Evolutionary conservation across 1,140 invertebrate species (phyloP), one percentile per base, ranked within the genome.

Genomic region (Lysiphlebus fabarum): DNA sequence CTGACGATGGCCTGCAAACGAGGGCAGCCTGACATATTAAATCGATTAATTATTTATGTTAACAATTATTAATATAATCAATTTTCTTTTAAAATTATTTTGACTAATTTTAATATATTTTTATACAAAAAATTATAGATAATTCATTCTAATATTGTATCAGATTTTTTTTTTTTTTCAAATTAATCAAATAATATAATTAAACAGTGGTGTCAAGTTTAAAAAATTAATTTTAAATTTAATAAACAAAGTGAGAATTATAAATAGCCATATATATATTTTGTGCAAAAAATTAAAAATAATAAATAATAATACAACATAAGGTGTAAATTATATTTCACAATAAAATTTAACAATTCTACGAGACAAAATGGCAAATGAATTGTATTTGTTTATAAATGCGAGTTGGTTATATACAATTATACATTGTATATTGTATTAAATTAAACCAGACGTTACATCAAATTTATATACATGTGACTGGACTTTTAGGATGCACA

Each of bases 1-100:
- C 66, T 64, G 65, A 70, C 70, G 75, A 76, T 78, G 74, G 77
- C 72, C 73, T 73, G 77, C 76, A 76, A 70, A 76, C 77, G 76
- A 74, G 71, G 73, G 76, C 75, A 69, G 76, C 77, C 76, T 77
- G 76, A 77, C 74, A 48, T 63, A 72, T 67, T 62, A 64, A 71
- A 65, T 71, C 66, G 70, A 67, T 71, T 77, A 71, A 70, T 78
- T 75, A 75, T 69, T 72, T 62, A 60, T 60, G 40, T 60, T 1
- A 60, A 60, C 36, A 60, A 59, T 14, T 56, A 57, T 53, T 57
- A 53, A 51, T 26, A 26, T 58, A 14, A 14, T 12, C 50, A 14
- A 26, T 34, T 40, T 48, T 44, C 53, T 26, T 60, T 36, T 14
- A 47, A 26, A 26, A 26, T 26, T 26, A 26, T 26, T 26, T 26